Evolutionary conservation across 2,113 vertebrate species (phyloP).

Genomic region (Peucedramus taeniatus): DNA sequence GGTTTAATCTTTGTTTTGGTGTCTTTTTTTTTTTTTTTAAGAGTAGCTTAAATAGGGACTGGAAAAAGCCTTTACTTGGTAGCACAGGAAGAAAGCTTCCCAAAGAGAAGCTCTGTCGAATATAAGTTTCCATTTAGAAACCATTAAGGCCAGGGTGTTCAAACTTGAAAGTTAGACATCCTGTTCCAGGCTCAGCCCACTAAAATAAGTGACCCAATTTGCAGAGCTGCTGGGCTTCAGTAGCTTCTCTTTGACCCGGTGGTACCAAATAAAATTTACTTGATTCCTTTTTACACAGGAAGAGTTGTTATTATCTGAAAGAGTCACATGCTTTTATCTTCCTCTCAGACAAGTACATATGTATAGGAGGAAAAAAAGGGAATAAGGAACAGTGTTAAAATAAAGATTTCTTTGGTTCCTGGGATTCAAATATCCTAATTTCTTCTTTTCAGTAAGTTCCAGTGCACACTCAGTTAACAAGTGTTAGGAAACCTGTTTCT

Average conservation of each 20-base stretch:
- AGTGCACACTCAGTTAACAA: not conserved
- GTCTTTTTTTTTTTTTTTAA: not conserved
- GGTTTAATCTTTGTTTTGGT: not conserved
- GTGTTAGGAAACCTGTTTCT: not conserved
- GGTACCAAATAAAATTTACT: not conserved
- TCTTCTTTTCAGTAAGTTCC: not conserved
- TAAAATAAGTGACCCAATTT: slow-evolving; percentile 58
- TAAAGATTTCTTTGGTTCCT: not conserved
- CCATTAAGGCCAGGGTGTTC: slow-evolving; percentile 28
- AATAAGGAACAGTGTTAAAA: not conserved
- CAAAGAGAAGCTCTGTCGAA: slow-evolving; percentile 15
- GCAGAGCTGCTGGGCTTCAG: not conserved
- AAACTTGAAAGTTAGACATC: slow-evolving; percentile 41
- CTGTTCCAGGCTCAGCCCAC: slow-evolving; percentile 34
- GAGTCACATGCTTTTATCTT: not conserved
- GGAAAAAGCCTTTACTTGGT: slow-evolving; percentile 6
- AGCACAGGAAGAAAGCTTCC: not conserved
- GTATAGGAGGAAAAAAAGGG: not conserved
- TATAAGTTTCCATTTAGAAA: slow-evolving; percentile 41
- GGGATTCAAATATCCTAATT: not conserved
- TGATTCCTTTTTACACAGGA: not conserved
- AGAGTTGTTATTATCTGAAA: slow-evolving; percentile 5
- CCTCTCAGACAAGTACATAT: not conserved
- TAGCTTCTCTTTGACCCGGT: not conserved
- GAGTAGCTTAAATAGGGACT: not conserved